Evolutionary conservation across 2,797 vertebrate species (phyloP).

Genomic region (Tangara arthus): DNA sequence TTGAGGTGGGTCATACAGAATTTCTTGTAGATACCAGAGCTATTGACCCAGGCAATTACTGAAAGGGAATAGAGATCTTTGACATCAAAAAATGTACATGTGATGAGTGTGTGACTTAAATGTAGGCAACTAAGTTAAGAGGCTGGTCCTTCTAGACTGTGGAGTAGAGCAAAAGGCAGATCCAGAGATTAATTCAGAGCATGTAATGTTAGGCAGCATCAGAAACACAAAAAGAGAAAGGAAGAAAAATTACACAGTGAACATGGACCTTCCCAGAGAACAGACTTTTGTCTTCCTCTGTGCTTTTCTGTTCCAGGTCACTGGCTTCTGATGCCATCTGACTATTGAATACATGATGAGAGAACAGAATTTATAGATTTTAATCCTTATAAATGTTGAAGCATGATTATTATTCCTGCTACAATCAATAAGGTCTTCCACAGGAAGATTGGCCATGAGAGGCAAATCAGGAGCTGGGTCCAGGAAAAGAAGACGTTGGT

Average conservation of each 20-base stretch:
- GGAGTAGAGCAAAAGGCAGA: neutral
- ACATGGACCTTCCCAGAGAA: neutral
- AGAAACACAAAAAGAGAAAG: neutral
- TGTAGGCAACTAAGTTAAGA: neutral
- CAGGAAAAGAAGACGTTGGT: neutral
- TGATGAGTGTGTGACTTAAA: neutral
- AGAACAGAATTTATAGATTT: neutral
- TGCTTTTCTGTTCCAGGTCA: constrained; percentile 11
- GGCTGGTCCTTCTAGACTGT: neutral
- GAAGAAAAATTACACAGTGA: neutral
- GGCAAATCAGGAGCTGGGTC: neutral
- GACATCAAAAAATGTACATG: too few species aligned
- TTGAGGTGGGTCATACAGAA: neutral
- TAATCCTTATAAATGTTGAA: constrained; percentile 12
- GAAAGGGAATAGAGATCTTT: neutral
- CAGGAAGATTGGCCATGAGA: neutral
- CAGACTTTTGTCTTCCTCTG: neutral
- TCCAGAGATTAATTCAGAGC: neutral
- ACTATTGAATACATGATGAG: neutral
- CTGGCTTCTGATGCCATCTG: neutral
- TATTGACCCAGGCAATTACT: neutral
- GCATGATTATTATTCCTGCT: neutral
- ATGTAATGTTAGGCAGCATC: neutral
- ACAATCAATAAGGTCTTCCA: neutral
- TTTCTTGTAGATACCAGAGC: neutral